Evolutionary conservation across 1,140 invertebrate species (phyloP), one percentile per base, ranked within the genome.

Genomic region (Magallana ariakensis): DNA sequence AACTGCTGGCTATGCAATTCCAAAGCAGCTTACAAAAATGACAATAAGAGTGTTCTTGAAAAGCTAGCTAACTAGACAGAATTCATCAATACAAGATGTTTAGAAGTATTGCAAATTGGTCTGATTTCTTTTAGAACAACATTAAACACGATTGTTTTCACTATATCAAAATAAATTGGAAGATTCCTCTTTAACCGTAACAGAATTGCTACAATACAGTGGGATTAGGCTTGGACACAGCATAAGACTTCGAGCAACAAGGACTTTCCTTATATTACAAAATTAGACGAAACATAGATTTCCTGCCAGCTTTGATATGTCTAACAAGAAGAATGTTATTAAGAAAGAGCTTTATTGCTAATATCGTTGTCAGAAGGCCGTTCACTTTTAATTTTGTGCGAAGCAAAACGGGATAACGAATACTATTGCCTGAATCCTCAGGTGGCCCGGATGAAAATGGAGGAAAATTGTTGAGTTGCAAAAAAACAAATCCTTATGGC

Each of bases 251-350:
- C 33, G 11, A 26, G 66, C 33, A 75, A 75, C 66, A 75, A 75
- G 66, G 7, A 2, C 15, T 75, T 75, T 75, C 22, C 66, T 75
- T 75, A 13, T 75, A 26, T 22, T 75, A 75, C 66, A 75, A 75
- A 75, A 75, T 26, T 26, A 75, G 66, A 75, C 33, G 10, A 75
- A 75, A 22, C 66, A 75, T 75, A 26, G 66, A 75, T 75, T 75
- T 75, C 22, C 66, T 75, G 66, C 66, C 66, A 75, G 66, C 66
- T 75, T 75, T 33, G 66, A 75, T 75, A 75, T 75, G 19, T 8
- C 66, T 11, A 26, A 75, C 66, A 13, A 75, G 66, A 22, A 26
- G 66, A 26, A 75, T 75, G 33, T 75, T 22, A 75, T 75, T 75
- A 75, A 75, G 22, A 75, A 9, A 26, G 22, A 13, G 66, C 66